Percentiles rank a stretch among this genome's conserved stretches.
phyloP scores from a whole-genome alignment of 2,113 vertebrate species.

The Psettodes erumei region DNA sequence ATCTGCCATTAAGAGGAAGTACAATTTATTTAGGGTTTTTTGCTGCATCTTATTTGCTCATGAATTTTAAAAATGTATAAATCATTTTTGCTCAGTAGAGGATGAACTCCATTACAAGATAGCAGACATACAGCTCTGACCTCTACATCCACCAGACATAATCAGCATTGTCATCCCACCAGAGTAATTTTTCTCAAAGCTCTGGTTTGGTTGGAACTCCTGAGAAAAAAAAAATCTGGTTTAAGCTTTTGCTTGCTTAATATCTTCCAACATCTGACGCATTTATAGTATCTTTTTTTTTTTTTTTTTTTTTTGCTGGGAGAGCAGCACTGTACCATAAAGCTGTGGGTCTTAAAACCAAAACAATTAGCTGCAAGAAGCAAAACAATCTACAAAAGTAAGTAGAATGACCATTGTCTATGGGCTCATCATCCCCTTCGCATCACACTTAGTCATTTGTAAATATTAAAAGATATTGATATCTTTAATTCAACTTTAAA shows the following conservation, averaged over 20 bases:
- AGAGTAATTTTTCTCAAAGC: not conserved
- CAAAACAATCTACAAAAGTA: not conserved
- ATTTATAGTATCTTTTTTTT: not conserved
- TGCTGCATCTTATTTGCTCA: not conserved
- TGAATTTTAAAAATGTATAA: conserved; percentile 41
- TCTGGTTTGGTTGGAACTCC: not conserved
- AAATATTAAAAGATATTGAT: conserved; percentile 30
- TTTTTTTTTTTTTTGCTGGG: too few species aligned
- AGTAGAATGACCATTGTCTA: not conserved
- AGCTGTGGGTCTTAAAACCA: not conserved
- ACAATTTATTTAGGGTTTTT: not conserved
- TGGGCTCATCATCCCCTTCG: not conserved
- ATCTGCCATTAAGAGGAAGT: not conserved
- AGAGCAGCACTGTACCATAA: not conserved
- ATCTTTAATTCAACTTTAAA: conserved; percentile 58
- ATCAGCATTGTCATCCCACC: conserved; percentile 2
- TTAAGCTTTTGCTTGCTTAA: not conserved
- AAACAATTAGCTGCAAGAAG: not conserved
- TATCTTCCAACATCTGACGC: not conserved
- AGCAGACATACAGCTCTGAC: too few species aligned
- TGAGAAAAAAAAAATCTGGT: not conserved
- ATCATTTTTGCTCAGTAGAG: not conserved
- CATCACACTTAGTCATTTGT: not conserved
- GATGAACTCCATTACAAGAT: too few species aligned
- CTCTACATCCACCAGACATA: not conserved